phyloP scores from a whole-genome alignment of 2,888 invertebrate genomes.

The Abrostola tripartita region DNA sequence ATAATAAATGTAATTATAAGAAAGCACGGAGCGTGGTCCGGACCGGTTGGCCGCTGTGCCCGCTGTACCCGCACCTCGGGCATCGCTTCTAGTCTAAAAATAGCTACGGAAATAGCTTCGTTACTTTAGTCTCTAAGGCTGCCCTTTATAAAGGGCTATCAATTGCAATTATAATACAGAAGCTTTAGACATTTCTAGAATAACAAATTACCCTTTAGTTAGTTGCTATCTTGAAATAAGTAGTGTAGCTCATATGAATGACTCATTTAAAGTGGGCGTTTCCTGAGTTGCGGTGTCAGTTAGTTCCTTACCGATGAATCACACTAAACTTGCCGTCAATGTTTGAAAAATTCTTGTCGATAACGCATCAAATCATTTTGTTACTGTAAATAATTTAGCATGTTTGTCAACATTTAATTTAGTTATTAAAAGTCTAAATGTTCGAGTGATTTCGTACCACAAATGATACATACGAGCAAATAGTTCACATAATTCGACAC shows the following conservation, averaged over 20 bases:
- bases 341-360: no score
- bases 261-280: no score
- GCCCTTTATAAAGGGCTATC: neutral
- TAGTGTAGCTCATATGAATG: no score
- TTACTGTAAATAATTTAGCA: constrained; percentile 10
- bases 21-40: constrained; percentile 10
- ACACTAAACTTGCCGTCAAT: no score
- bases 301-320: no score
- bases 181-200: no score
- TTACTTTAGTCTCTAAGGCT: neutral
- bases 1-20: constrained; percentile 34
- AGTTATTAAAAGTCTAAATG: constrained; percentile 1
- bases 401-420: constrained; percentile 6
- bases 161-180: no score
- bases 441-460: neutral
- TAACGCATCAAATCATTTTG: constrained; percentile 11
- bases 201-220: no score
- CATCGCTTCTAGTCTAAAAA: neutral
- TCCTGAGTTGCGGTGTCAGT: no score
- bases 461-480: constrained; percentile 6
- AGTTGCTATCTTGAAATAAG: no score
- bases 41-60: neutral
- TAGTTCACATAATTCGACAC: constrained; percentile 9
- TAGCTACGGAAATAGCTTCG: constrained; percentile 1
- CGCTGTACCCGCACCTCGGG: neutral